Percentiles rank a stretch among this genome's conserved stretches.
Conservation (phyloP, 2,113 vertebrate species). For the Prunella fulvescens region DNA sequence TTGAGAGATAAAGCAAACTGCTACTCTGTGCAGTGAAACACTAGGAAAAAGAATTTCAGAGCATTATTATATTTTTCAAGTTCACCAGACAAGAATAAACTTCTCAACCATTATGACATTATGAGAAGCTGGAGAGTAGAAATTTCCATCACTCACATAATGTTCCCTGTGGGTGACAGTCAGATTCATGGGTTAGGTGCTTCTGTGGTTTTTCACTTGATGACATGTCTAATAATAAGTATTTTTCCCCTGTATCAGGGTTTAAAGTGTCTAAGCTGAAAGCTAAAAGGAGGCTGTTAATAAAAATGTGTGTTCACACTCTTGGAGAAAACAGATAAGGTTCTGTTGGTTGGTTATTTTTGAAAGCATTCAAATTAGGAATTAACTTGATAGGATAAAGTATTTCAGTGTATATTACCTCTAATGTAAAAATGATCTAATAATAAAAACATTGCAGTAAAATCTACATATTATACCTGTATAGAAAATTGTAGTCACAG, state of each 20-base stretch:
- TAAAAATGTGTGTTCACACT: background rate
- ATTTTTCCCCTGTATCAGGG: background rate
- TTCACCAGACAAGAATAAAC: background rate
- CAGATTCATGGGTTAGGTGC: background rate
- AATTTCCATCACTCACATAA: background rate
- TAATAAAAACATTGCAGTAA: background rate
- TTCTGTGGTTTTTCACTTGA: conserved; percentile 6
- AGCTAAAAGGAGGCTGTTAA: background rate
- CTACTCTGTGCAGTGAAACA: background rate
- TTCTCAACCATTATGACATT: background rate
- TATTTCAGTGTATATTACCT: background rate
- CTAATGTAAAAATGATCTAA: background rate
- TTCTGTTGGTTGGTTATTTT: background rate
- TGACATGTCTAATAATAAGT: background rate
- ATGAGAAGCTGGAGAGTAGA: background rate
- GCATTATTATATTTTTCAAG: background rate
- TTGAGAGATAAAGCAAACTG: background rate
- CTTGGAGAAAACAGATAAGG: background rate
- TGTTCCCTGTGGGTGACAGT: background rate
- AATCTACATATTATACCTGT: background rate
- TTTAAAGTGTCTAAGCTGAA: background rate
- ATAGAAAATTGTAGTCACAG: fast-evolving
- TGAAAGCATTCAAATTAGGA: background rate
- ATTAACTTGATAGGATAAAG: background rate
- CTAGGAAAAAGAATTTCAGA: background rate